A percentile compares a stretch with the other conserved stretches of the same genome.
phyloP scores from a whole-genome alignment of 1,140 invertebrate species.

The Armadillidium nasatum region DNA sequence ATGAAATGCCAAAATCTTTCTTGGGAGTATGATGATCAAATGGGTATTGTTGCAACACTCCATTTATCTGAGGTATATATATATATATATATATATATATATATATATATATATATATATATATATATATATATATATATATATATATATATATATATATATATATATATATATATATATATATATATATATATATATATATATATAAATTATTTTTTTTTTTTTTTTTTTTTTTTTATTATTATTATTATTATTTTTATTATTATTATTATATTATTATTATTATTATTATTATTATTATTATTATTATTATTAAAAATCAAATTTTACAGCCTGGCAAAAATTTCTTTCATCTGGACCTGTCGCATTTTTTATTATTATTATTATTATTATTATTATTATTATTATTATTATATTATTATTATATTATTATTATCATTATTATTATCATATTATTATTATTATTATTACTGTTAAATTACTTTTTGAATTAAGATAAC shows the following conservation, averaged over 20 bases:
- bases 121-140: no score
- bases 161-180: no score
- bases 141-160: no score
- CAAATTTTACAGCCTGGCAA: slow-evolving; percentile 88
- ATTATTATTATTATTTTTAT: neutral
- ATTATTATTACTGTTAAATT: neutral
- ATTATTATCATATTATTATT: neutral
- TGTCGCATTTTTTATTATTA: slow-evolving; percentile 63
- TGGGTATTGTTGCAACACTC: slow-evolving; percentile 84
- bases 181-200: no score
- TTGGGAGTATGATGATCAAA: slow-evolving; percentile 83
- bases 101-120: no score
- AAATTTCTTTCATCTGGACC: slow-evolving; percentile 85
- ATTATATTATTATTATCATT: neutral
- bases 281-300: neutral
- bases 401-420: no score
- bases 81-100: no score
- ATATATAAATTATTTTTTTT: neutral
- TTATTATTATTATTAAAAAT: neutral
- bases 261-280: neutral
- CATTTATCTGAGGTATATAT: slow-evolving; percentile 55
- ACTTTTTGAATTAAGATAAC: neutral
- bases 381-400: neutral
- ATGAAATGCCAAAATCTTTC: slow-evolving; percentile 72
- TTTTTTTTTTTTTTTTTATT: neutral